Evolutionary conservation across 35 echinoderm and acorn worm genomes (phyloP), one percentile per base, ranked within the genome.

Genomic region (Holothuria glaberrima): DNA sequence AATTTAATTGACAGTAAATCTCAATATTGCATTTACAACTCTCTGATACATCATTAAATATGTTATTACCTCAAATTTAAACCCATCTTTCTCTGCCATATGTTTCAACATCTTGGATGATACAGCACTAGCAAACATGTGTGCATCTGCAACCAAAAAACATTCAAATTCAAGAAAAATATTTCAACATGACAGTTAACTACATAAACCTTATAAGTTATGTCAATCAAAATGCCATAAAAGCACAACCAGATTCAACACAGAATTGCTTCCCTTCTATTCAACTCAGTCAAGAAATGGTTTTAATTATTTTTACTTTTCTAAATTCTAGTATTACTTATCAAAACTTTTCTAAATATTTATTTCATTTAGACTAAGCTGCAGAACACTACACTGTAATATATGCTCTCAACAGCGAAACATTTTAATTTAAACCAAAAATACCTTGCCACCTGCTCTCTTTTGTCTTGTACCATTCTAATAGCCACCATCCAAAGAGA

Each of bases 101-200:
- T 83, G 56, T 29, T 90, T 82, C 12, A 98, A 59, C 48, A 98
- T 92, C 76, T 98, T 94, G 17, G 96, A 98, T 48, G 96, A 98
- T 0, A 98, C 96, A 36, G 96, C 94, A 88, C 96, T 98, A 46
- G 96, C 96, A 58, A 98, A 67, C 96, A 98, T 94, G 82, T 98
- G 88, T 24, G 94, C 88, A 92, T 92, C 90, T 46, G 83, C 34
- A 71, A 59, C 38, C 65, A 58, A 22, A 27, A 82, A 84, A 35
- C 7, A 29, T 80, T 45, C 3, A 65, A 30, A n/a, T 57, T 28
- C 3, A 87, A 68, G 34, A 17, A 12, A 5, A 0, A 54, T 17
- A 54, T 54, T 54, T 54, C 5, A 54, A 41, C 36, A 41, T 41
- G 36, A 41, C 36, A 41, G 2, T 4, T 4, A 41, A 41, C 36